Evolutionary conservation across 1,140 invertebrate genomes (phyloP), one percentile per base, ranked within the genome.

Genomic region (Drosophila mauritiana): DNA sequence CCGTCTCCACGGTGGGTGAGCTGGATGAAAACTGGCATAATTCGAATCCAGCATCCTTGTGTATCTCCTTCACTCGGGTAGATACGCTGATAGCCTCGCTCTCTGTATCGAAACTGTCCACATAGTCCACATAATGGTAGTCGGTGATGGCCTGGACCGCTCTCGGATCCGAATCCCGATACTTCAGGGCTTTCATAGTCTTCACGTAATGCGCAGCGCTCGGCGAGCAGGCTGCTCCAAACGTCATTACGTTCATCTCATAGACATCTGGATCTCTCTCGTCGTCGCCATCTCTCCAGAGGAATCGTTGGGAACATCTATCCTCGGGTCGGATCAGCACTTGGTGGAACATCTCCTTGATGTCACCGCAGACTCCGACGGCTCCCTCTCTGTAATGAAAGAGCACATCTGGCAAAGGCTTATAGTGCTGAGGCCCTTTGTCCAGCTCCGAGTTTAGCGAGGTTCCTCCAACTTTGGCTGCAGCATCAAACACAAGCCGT

Each of bases 11-110:
- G 6, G 17, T 13, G 40, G 40, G 40, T 12, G 17, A 54, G 17
- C 49, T 63, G 25, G 37, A 34, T 31, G 17, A 22, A 45, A 22
- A 45, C 43, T 22, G 20, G 43, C 43, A 45, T 45, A 45, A 22
- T 5, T 51, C 36, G 12, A 61, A 34, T 10, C 45, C 36, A 39
- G 46, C 57, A 7, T 40, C n/a, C 3, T 22, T 36, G 15, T 61
- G 46, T 51, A 52, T 42, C 39, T 42, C n/a, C n/a, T 42, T 42
- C 39, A 42, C 39, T 15, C 39, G n/a, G 39, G 6, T n/a, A 40
- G 39, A 40, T 40, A 37, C 40, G 40, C 40, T 42, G 40, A 42
- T 42, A 15, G 40, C 40, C 15, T 42, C 15, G 40, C 40, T 46
- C 43, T 46, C 43, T 10, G 20, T 25, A 22, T 20, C 20, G 6